phyloP scores from a whole-genome alignment of 2,797 vertebrate genomes.

The Luscinia luscinia region DNA sequence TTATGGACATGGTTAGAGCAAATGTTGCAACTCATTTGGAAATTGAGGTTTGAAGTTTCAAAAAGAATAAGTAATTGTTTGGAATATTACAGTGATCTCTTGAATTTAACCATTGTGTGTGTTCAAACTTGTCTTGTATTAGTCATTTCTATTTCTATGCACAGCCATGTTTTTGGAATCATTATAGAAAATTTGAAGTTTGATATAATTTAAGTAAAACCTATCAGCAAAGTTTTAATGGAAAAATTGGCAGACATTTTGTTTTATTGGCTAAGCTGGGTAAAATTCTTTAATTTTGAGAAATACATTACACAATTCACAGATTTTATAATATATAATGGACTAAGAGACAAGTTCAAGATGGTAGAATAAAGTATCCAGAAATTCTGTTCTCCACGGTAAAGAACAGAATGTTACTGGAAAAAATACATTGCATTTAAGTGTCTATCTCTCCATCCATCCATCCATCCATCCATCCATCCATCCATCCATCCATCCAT shows the following conservation, averaged over 20 bases:
- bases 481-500: accelerated
- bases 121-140: not conserved
- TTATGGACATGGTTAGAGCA: not conserved
- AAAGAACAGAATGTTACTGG: not conserved
- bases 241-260: not conserved
- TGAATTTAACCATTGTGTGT: not conserved
- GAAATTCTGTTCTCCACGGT: not conserved
- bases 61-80: not conserved
- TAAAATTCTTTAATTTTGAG: not conserved
- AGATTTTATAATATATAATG: not conserved
- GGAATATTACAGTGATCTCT: not conserved
- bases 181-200: not conserved
- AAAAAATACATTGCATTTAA: not conserved
- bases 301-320: not conserved
- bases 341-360: not conserved
- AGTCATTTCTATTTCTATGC: not conserved
- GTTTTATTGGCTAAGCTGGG: not conserved
- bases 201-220: not conserved
- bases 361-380: not conserved
- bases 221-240: not conserved
- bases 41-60: not conserved
- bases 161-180: not conserved
- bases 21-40: not conserved
- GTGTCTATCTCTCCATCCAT: not conserved
- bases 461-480: not conserved